Evolutionary conservation across 2,797 vertebrate species (phyloP).

Genomic region (Acrossocheilus wenchowensis): DNA sequence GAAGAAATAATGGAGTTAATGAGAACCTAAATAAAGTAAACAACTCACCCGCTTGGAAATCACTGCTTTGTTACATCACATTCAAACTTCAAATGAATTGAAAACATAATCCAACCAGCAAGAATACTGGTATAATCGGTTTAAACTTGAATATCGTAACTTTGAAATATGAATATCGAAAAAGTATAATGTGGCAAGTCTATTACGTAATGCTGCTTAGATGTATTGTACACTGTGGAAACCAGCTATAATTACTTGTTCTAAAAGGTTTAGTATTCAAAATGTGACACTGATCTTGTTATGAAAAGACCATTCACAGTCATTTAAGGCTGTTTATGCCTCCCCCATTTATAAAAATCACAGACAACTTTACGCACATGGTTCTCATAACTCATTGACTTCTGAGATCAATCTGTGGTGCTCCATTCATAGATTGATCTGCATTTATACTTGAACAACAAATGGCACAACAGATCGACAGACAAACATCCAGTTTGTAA

Average conservation of each 20-base stretch:
- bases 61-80: neutral
- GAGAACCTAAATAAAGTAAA: too few species aligned
- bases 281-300: neutral
- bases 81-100: neutral
- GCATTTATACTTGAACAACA: neutral
- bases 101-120: too few species aligned
- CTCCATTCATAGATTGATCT: neutral
- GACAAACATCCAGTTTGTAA: neutral
- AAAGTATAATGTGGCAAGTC: neutral
- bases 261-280: neutral
- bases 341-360: constrained; percentile 12
- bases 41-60: too few species aligned
- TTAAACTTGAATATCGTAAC: neutral
- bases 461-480: neutral
- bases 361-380: neutral
- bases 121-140: neutral
- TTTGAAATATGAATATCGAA: neutral
- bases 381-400: neutral
- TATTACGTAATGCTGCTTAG: neutral
- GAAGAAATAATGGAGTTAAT: too few species aligned
- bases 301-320: neutral
- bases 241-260: neutral
- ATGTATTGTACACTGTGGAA: constrained; percentile 4
- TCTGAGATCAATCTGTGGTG: neutral
- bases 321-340: neutral